phyloP scores from a whole-genome alignment of 2,797 vertebrate species.

The Anguilla anguilla region DNA sequence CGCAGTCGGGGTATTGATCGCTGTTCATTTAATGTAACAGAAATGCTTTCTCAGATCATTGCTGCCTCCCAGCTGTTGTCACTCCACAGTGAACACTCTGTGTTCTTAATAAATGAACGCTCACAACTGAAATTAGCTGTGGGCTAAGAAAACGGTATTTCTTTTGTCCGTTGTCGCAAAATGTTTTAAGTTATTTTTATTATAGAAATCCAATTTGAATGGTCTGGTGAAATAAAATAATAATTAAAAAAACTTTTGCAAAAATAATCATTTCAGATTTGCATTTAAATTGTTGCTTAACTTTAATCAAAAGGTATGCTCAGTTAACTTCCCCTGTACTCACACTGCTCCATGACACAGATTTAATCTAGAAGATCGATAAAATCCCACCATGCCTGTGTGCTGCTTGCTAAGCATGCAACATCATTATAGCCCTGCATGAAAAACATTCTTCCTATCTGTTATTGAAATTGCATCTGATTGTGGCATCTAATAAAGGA shows the following conservation, averaged over 20 bases:
- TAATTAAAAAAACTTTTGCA: not conserved
- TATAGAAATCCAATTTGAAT: not conserved
- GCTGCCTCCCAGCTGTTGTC: slow-evolving; percentile 16
- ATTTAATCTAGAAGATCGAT: not conserved
- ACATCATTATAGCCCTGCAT: not conserved
- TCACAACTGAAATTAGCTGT: not conserved
- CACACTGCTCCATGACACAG: not conserved
- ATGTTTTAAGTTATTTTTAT: not conserved
- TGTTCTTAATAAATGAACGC: not conserved
- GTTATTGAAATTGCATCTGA: not conserved
- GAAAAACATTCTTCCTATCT: not conserved
- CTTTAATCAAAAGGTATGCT: slow-evolving; percentile 1
- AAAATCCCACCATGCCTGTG: not conserved
- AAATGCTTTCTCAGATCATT: slow-evolving; percentile 17
- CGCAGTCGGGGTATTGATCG: not conserved
- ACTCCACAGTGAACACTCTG: not conserved
- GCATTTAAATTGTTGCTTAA: not conserved
- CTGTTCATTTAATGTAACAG: slow-evolving; percentile 3
- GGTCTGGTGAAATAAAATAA: not conserved
- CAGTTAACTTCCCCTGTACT: not conserved
- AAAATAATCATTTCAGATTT: not conserved
- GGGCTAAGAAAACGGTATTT: not conserved
- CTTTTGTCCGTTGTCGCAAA: not conserved
- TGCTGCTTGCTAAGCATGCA: not conserved
- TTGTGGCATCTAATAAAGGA: not conserved